Percentiles rank a stretch among this genome's conserved stretches.
Evolutionary conservation across 2,888 invertebrate species (phyloP).

Genomic region (Acanthoscelides obtectus): DNA sequence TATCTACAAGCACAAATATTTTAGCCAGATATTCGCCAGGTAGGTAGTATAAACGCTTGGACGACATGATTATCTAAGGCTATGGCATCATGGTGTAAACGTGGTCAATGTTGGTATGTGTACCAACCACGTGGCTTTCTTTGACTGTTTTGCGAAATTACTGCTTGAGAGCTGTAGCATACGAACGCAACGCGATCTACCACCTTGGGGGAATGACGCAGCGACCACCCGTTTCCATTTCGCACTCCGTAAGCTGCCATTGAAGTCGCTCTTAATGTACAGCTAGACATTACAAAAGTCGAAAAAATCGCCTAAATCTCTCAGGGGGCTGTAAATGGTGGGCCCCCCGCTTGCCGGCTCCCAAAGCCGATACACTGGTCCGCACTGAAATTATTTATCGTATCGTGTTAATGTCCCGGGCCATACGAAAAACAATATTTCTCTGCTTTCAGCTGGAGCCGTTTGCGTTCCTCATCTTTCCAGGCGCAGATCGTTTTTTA

Average conservation of each 20-base stretch:
- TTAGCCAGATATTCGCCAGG: too few relatives aligned
- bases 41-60: too few relatives aligned
- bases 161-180: too few relatives aligned
- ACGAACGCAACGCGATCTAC: too few relatives aligned
- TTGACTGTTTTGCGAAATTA: too few relatives aligned
- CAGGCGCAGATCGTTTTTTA: constrained; percentile 26
- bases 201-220: too few relatives aligned
- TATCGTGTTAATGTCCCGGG: constrained; percentile 35
- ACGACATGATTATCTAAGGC: too few relatives aligned
- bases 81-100: too few relatives aligned
- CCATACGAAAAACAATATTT: constrained; percentile 38
- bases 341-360: neutral
- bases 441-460: constrained; percentile 29
- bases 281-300: neutral
- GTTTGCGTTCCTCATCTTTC: constrained; percentile 29
- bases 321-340: neutral
- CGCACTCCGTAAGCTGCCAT: neutral
- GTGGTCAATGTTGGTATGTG: too few relatives aligned
- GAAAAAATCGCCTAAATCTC: neutral
- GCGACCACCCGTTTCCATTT: neutral
- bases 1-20: too few relatives aligned
- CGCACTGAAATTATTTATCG: constrained; percentile 35
- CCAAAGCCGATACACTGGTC: constrained; percentile 10
- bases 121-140: too few relatives aligned
- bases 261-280: neutral